Evolutionary conservation across 64 coral and sea anemone genomes (phyloP).

Genomic region (Actinia equina): DNA sequence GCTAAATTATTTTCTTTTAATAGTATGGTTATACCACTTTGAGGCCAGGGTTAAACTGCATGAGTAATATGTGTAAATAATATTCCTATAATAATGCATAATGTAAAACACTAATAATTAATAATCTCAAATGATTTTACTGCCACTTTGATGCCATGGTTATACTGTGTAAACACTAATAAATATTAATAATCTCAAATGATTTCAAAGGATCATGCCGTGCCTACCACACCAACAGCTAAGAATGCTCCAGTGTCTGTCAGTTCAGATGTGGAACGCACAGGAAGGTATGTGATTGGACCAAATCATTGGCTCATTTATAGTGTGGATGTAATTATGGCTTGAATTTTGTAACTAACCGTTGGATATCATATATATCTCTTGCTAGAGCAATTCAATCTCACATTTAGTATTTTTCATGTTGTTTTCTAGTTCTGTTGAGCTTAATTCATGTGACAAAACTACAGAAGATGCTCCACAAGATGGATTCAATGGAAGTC

Average conservation of each 20-base stretch:
- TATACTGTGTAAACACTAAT: background rate
- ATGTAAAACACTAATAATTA: no score
- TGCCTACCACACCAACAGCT: conserved; percentile 97
- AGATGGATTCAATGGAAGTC: conserved; percentile 99
- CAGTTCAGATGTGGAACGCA: conserved; percentile 62
- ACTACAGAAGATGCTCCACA: conserved; percentile 65
- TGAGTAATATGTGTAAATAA: no score
- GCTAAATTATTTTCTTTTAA: no score
- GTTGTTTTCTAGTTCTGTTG: background rate
- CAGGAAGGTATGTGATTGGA: conserved; percentile 55
- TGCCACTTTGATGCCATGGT: no score
- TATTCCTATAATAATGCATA: no score
- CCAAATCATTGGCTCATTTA: background rate
- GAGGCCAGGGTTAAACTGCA: no score
- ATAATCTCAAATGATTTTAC: no score
- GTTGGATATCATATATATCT: no score
- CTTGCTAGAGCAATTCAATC: no score
- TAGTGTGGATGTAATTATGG: background rate
- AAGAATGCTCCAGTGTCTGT: conserved; percentile 81
- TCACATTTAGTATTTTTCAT: background rate
- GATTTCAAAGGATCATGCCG: conserved; percentile 82
- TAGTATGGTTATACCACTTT: no score
- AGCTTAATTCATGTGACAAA: background rate
- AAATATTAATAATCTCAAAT: background rate
- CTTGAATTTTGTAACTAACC: no score